Percentiles rank a stretch among this genome's conserved stretches.
phyloP scores from a whole-genome alignment of 2,113 vertebrate genomes.

The Euleptes europaea region DNA sequence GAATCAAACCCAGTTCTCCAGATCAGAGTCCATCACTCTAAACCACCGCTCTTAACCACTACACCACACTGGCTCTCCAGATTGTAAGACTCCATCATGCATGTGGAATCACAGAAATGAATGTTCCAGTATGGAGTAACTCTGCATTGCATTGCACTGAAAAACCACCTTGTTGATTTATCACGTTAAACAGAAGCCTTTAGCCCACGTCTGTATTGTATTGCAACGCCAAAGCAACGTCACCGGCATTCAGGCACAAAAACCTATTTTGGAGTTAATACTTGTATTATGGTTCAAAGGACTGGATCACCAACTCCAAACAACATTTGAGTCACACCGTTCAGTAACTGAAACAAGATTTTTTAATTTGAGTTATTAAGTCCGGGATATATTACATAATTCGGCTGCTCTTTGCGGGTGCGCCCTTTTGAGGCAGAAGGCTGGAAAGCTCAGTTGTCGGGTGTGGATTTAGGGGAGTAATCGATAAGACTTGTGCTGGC shows the following conservation, averaged over 20 bases:
- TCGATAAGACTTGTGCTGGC: constrained; percentile 81
- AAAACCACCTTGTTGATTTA: background rate
- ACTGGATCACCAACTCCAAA: background rate
- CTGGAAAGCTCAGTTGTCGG: constrained; percentile 80
- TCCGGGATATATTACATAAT: constrained; percentile 65
- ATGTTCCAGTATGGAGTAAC: too few species aligned
- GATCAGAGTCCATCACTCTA: too few species aligned
- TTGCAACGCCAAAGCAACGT: background rate
- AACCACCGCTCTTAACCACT: too few species aligned
- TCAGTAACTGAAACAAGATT: constrained; percentile 45
- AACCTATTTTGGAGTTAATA: background rate
- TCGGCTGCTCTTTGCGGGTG: constrained; percentile 38
- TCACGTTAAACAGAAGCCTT: background rate
- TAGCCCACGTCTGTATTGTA: background rate
- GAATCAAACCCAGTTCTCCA: too few species aligned
- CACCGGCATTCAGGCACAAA: background rate
- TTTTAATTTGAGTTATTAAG: constrained; percentile 68
- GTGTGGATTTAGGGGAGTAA: constrained; percentile 79
- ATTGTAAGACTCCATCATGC: background rate
- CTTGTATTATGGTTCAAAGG: background rate
- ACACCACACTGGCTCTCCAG: too few species aligned
- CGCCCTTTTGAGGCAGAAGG: constrained; percentile 18
- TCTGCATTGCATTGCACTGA: too few species aligned
- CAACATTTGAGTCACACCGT: constrained; percentile 5
- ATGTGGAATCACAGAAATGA: background rate